These are phyloP conservation scores for Puffinus mauretanicus DNA, from an alignment of 2,113 vertebrate species.

Conservation along the genomic window DNA sequence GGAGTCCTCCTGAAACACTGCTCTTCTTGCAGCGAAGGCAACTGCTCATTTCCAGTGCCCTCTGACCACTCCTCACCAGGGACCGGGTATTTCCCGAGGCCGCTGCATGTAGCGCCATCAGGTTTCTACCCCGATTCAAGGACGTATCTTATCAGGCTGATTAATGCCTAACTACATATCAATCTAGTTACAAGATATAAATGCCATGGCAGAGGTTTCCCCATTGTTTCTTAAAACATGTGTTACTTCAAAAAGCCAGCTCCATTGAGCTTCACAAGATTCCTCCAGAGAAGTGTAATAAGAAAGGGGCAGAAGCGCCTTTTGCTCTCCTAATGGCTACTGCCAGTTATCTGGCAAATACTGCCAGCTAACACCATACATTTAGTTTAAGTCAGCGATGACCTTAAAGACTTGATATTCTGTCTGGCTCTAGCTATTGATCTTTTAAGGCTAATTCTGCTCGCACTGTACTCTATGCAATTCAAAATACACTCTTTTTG, in stretches of 20 bases:
- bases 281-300: not conserved
- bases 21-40: not conserved
- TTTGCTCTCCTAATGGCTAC: not conserved
- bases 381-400: not conserved
- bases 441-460: not conserved
- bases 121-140: not conserved
- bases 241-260: not conserved
- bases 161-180: not conserved
- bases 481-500: not conserved
- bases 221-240: fast-evolving
- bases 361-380: not conserved
- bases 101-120: fast-evolving
- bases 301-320: not conserved
- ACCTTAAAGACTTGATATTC: not conserved
- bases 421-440: not conserved
- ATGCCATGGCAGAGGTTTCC: not conserved
- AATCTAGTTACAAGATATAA: not conserved
- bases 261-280: not conserved
- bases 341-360: not conserved
- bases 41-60: no score
- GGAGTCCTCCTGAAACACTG: not conserved
- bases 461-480: fast-evolving
- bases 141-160: not conserved
- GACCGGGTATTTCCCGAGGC: not conserved
- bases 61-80: not conserved